Evolutionary conservation across 2,113 vertebrate species (phyloP).

Genomic region (Turnix velox): DNA sequence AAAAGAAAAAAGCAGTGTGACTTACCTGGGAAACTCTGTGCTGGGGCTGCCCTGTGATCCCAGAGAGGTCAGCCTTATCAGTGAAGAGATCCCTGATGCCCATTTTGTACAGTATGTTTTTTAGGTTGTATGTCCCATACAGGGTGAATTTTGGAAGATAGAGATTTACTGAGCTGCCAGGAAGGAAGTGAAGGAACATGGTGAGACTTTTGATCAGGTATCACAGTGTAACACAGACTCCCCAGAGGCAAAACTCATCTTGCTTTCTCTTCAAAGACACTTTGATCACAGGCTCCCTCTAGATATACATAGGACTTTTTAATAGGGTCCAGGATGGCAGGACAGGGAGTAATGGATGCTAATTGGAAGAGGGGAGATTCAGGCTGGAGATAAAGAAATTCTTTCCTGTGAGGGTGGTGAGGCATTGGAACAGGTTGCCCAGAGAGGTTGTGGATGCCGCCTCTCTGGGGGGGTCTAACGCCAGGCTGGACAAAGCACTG

Average conservation of each 20-base stretch:
- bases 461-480: too few species aligned
- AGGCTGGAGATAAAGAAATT: too few species aligned
- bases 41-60: conserved; percentile 68
- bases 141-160: conserved; percentile 83
- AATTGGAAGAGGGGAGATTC: too few species aligned
- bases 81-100: conserved; percentile 81
- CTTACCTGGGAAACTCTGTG: conserved; percentile 79
- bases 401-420: too few species aligned
- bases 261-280: neutral
- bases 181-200: neutral
- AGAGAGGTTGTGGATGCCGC: too few species aligned
- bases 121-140: conserved; percentile 76
- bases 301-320: too few species aligned
- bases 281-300: neutral
- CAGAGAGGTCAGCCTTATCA: conserved; percentile 76
- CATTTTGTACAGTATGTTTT: conserved; percentile 70
- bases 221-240: neutral
- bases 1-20: neutral
- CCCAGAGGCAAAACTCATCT: neutral
- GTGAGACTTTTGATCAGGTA: neutral
- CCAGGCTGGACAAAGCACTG: too few species aligned
- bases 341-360: too few species aligned
- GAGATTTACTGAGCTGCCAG: conserved; percentile 61
- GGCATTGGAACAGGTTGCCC: too few species aligned
- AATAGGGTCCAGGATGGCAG: too few species aligned